These are phyloP conservation scores for Epicampocera succincta DNA, from an alignment of 2,888 invertebrate genomes.

Conservation along the genomic window DNA sequence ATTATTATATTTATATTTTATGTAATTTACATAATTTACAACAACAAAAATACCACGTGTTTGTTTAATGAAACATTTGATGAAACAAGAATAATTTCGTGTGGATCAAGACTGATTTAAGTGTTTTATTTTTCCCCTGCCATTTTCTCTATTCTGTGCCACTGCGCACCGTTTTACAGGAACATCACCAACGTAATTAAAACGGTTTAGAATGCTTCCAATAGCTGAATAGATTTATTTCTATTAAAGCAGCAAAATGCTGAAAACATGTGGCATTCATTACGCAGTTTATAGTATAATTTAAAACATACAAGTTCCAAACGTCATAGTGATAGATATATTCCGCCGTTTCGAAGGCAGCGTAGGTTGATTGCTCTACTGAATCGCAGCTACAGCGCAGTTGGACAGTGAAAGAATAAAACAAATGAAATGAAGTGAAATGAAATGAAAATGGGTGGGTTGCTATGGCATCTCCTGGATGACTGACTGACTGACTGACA, in stretches of 20 bases:
- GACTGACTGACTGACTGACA: not conserved
- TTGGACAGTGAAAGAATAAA: constrained; percentile 22
- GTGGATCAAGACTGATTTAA: too few relatives aligned
- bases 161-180: constrained; percentile 24
- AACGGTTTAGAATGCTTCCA: constrained; percentile 39
- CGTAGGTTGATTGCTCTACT: constrained; percentile 15
- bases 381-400: constrained; percentile 8
- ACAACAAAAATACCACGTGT: too few relatives aligned
- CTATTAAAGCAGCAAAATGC: not conserved
- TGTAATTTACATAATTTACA: too few relatives aligned
- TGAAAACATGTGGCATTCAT: constrained; percentile 39
- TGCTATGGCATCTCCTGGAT: constrained; percentile 34
- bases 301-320: constrained; percentile 8
- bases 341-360: constrained; percentile 12
- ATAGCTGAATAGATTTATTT: constrained; percentile 38
- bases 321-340: constrained; percentile 37
- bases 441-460: constrained; percentile 48
- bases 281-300: constrained; percentile 37
- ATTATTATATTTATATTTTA: too few relatives aligned
- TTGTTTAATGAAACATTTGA: too few relatives aligned
- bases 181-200: constrained; percentile 25
- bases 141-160: too few relatives aligned
- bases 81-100: too few relatives aligned
- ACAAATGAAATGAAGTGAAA: not conserved
- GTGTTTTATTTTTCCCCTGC: too few relatives aligned